Percentiles rank a stretch among this genome's conserved stretches.
Conservation (phyloP, 2,797 vertebrate species). For the Phoeniculus purpureus region DNA sequence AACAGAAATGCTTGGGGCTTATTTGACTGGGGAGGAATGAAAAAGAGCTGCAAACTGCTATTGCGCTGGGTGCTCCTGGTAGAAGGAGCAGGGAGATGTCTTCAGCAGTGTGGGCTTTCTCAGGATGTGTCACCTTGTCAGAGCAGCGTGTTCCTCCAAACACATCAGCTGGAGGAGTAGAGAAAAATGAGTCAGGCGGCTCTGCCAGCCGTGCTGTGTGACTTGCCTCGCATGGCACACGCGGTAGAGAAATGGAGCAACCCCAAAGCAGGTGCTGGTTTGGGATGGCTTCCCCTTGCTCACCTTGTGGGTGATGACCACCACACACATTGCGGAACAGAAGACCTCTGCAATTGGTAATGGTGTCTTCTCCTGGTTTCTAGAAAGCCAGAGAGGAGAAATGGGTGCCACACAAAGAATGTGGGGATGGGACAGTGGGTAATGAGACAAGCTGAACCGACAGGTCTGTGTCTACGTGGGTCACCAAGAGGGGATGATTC, state of each 20-base stretch:
- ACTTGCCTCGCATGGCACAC: neutral
- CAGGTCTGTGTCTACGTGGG: neutral
- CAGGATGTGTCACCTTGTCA: slow-evolving; percentile 72
- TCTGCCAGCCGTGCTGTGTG: slow-evolving; percentile 31
- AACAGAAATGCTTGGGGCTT: slow-evolving; percentile 33
- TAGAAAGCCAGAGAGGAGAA: neutral
- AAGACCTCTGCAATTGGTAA: neutral
- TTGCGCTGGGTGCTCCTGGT: slow-evolving; percentile 30
- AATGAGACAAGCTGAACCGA: neutral
- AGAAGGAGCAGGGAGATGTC: slow-evolving; percentile 32
- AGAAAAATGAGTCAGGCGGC: slow-evolving; percentile 63
- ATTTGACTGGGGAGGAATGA: slow-evolving; percentile 27
- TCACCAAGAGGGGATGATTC: neutral
- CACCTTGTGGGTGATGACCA: neutral
- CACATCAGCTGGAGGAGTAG: slow-evolving; percentile 69
- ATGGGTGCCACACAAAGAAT: accelerated
- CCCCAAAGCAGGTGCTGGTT: neutral
- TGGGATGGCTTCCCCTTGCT: neutral
- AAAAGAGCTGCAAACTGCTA: slow-evolving; percentile 43
- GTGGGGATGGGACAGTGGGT: accelerated
- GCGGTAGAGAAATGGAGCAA: neutral
- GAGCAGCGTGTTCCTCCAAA: slow-evolving; percentile 66
- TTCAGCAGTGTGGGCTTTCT: slow-evolving; percentile 64
- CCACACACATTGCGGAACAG: accelerated
- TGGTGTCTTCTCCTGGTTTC: neutral